Conservation (phyloP, 2,797 vertebrate genomes). For the Hoplostethus atlanticus region DNA sequence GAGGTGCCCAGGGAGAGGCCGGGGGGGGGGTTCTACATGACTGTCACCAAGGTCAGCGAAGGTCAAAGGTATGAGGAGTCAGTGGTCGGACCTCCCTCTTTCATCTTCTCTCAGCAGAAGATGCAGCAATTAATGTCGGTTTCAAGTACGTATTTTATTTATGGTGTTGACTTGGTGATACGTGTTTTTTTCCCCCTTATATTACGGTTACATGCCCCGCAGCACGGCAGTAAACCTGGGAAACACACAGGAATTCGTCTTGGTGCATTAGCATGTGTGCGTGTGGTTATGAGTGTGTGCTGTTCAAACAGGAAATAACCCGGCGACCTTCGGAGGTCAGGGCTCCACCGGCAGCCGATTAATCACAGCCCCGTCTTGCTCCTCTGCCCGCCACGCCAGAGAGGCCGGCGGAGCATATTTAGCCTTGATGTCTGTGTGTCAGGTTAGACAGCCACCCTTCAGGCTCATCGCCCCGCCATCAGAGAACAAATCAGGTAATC, state of each 20-base stretch:
- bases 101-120: conserved; percentile 13
- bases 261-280: conserved; percentile 28
- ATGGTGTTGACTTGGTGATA: conserved; percentile 16
- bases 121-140: conserved; percentile 18
- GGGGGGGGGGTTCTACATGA: conserved; percentile 34
- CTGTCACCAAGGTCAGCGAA: conserved; percentile 45
- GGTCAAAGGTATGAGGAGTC: conserved; percentile 50
- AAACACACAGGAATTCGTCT: conserved; percentile 52
- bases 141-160: conserved; percentile 31
- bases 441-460: conserved; percentile 50
- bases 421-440: conserved; percentile 50
- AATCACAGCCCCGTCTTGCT: conserved; percentile 64
- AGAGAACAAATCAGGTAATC: conserved; percentile 48
- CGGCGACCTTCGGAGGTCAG: conserved; percentile 72
- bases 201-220: conserved; percentile 41
- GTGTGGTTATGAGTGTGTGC: conserved; percentile 42
- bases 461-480: conserved; percentile 31
- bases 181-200: conserved; percentile 25
- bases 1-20: conserved; percentile 28
- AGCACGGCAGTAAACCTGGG: conserved; percentile 46
- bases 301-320: conserved; percentile 71
- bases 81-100: conserved; percentile 12
- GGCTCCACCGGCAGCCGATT: conserved; percentile 61
- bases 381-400: conserved; percentile 38
- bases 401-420: conserved; percentile 42